A percentile compares a stretch with the other conserved stretches of the same genome.
Evolutionary conservation across 1,140 invertebrate genomes (phyloP).

Genomic region (Bradysia coprophila): DNA sequence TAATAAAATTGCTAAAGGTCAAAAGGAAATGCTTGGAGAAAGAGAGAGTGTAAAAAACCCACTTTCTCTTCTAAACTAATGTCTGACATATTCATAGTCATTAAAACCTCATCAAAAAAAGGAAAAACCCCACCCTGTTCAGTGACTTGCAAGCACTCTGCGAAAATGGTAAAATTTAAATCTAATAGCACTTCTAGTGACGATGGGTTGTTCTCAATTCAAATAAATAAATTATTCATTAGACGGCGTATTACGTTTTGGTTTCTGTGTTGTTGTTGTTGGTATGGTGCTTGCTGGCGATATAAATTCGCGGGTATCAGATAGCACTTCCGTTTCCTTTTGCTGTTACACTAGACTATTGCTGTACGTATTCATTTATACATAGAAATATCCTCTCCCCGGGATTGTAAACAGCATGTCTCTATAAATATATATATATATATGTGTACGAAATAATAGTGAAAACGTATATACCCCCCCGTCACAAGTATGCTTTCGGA

Average conservation of each 20-base stretch:
- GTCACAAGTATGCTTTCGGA: too few relatives aligned
- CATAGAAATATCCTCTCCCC: neutral
- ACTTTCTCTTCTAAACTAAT: too few relatives aligned
- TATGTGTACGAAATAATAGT: too few relatives aligned
- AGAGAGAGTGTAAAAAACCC: too few relatives aligned
- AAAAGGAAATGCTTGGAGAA: too few relatives aligned
- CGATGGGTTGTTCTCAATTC: neutral
- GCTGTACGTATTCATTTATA: neutral
- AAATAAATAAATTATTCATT: neutral
- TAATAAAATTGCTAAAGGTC: too few relatives aligned
- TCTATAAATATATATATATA: too few relatives aligned
- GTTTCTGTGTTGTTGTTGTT: neutral
- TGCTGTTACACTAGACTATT: neutral
- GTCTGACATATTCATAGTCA: neutral
- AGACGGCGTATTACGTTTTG: too few relatives aligned
- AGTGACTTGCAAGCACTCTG: too few relatives aligned
- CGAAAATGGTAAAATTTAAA: neutral
- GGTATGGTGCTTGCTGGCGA: neutral
- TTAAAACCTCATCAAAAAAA: neutral
- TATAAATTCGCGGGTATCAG: neutral
- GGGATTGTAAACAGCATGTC: too few relatives aligned
- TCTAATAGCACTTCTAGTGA: neutral
- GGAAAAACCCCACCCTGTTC: neutral
- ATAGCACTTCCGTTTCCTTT: neutral
- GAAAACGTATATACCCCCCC: too few relatives aligned